These are phyloP conservation scores for Pelobates fuscus DNA, from an alignment of 2,113 vertebrate species.

Conservation along the genomic window DNA sequence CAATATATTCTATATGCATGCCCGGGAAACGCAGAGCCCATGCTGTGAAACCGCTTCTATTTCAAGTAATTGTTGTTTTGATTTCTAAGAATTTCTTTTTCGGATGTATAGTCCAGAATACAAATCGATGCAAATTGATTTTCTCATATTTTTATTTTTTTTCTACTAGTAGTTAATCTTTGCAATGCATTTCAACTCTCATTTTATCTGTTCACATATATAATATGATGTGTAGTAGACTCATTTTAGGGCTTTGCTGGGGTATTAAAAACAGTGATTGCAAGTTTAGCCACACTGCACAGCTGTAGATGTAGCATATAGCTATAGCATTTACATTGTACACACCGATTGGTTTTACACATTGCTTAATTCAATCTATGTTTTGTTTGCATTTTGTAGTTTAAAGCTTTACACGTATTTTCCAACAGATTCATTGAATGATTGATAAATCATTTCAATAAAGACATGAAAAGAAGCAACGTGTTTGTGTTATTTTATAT, in stretches of 20 bases:
- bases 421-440: no score
- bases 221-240: conserved; percentile 3
- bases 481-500: no score
- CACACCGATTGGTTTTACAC: no score
- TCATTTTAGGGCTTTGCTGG: background rate
- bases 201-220: conserved; percentile 19
- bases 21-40: conserved; percentile 16
- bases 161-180: conserved; percentile 29
- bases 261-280: conserved; percentile 17
- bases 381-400: no score
- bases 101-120: conserved; percentile 22
- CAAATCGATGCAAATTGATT: conserved; percentile 45
- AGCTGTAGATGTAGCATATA: background rate
- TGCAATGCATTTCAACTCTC: conserved; percentile 21
- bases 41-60: conserved; percentile 21
- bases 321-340: no score
- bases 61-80: conserved; percentile 39
- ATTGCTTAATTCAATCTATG: no score
- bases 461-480: no score
- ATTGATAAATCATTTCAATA: no score
- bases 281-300: background rate
- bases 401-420: no score
- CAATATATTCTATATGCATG: background rate
- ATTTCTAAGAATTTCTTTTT: conserved; percentile 33
- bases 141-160: conserved; percentile 34